These are phyloP conservation scores for Octopus sinensis DNA, from an alignment of 1,140 invertebrate species.

Conservation along the genomic window DNA sequence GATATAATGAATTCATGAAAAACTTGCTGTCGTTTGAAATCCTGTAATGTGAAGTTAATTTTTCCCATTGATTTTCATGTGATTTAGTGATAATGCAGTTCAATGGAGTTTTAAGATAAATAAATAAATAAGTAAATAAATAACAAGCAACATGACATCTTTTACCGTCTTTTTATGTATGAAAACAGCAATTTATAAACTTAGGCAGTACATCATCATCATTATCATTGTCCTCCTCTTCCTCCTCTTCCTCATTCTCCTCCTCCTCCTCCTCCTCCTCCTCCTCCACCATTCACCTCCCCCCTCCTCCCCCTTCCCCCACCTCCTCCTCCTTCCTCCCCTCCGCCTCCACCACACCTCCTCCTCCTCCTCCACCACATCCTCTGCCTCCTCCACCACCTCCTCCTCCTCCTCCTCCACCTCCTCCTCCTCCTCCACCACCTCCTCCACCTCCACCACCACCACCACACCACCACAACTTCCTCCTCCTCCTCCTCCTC, in stretches of 20 bases:
- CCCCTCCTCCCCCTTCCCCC: constrained; percentile 7
- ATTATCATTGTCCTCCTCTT: neutral
- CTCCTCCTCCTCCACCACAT: neutral
- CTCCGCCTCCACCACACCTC: neutral
- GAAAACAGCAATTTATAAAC: no score
- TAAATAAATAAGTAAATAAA: no score
- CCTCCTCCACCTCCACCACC: no score
- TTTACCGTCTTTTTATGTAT: no score
- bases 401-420: neutral
- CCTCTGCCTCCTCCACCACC: neutral
- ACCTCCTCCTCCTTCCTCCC: neutral
- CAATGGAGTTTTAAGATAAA: no score
- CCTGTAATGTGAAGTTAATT: no score
- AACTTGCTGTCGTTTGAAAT: no score
- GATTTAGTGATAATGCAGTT: no score
- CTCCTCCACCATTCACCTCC: neutral
- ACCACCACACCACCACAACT: no score
- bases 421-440: neutral
- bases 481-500: neutral
- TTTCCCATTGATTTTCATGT: no score
- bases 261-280: neutral
- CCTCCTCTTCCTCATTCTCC: neutral
- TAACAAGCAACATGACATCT: no score
- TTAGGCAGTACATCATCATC: neutral
- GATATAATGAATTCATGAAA: no score